Conservation (phyloP, 2,113 vertebrate species). For the Myrmecobius fasciatus region DNA sequence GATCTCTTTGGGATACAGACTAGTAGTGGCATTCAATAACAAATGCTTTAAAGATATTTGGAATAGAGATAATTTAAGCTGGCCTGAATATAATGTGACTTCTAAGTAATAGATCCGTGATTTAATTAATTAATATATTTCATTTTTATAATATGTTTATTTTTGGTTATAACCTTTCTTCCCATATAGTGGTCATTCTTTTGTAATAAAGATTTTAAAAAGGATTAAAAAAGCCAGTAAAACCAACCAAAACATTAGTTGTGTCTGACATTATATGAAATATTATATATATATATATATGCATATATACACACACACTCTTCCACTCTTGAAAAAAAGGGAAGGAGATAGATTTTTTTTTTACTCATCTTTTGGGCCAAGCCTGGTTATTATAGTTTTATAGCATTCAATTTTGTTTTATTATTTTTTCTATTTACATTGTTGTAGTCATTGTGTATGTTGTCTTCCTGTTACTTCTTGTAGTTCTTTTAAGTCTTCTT, state of each 20-base stretch:
- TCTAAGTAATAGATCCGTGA: neutral
- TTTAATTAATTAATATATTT: neutral
- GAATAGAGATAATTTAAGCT: neutral
- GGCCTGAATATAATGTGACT: neutral
- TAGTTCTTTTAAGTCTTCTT: neutral
- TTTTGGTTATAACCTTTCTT: neutral
- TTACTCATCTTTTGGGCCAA: neutral
- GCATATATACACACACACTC: too few relatives aligned
- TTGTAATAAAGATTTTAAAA: neutral
- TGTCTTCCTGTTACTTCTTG: neutral
- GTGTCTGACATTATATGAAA: neutral
- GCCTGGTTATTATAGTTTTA: neutral
- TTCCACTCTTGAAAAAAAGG: neutral
- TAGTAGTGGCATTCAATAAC: too few relatives aligned
- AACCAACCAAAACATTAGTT: neutral
- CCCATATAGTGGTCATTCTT: neutral
- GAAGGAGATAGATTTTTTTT: neutral
- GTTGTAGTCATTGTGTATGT: neutral
- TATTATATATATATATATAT: neutral
- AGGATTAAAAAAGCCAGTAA: neutral
- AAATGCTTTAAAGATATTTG: neutral
- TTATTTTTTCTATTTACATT: neutral
- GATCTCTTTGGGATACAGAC: too few relatives aligned
- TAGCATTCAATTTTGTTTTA: neutral
- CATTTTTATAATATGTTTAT: neutral